Percentiles rank a stretch among this genome's conserved stretches.
Evolutionary conservation across 2,888 invertebrate genomes (phyloP).

Genomic region (Deilephila elpenor): DNA sequence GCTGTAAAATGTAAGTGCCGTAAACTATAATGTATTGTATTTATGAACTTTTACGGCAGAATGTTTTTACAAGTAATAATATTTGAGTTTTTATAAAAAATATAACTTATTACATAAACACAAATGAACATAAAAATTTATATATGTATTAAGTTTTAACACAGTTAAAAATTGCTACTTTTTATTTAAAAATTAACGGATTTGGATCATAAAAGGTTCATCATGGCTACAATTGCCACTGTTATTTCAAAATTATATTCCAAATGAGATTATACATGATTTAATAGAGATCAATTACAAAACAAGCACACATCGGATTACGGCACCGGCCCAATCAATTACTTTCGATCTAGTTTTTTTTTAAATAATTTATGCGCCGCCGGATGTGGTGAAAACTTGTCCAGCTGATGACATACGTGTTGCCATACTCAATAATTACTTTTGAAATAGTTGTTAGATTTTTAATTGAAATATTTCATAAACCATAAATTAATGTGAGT

Average conservation of each 20-base stretch:
- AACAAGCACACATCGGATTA: conserved; percentile 52
- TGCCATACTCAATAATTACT: conserved; percentile 28
- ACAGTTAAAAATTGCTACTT: no score
- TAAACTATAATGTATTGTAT: no score
- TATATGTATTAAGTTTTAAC: no score
- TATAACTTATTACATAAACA: no score
- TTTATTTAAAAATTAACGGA: no score
- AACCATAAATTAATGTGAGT: conserved; percentile 1
- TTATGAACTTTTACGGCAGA: no score
- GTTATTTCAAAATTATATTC: conserved; percentile 16
- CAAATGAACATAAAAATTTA: no score
- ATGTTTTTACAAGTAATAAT: no score
- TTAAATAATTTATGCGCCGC: conserved; percentile 60
- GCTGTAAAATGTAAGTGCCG: no score
- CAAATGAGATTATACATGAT: conserved; percentile 44
- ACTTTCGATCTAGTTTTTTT: conserved; percentile 56
- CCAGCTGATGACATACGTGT: conserved; percentile 41
- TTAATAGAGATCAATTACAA: conserved; percentile 56
- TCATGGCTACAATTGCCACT: background rate
- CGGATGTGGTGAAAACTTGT: conserved; percentile 67
- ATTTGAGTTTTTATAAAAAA: no score
- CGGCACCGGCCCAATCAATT: conserved; percentile 58
- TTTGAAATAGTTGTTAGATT: conserved; percentile 17
- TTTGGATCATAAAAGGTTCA: no score
- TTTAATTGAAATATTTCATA: conserved; percentile 18